Percentiles rank a stretch among this genome's conserved stretches.
These are phyloP conservation scores for Sternarchorhynchus goeldii DNA, from an alignment of 2,797 vertebrate species.

Conservation along the genomic window DNA sequence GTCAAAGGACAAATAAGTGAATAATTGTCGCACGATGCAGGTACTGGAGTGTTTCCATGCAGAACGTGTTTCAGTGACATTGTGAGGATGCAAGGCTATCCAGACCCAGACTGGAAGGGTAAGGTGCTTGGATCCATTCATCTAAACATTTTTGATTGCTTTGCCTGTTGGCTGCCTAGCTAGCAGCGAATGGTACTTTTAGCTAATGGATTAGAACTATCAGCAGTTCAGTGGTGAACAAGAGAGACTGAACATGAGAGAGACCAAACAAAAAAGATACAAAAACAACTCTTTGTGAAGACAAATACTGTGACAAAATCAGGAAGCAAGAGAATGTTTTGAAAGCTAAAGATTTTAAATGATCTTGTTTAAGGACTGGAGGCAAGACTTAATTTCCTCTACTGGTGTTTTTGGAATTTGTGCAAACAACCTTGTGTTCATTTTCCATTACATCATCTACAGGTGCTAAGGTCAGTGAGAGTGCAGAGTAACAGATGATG, in stretches of 20 bases:
- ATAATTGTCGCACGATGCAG: slow-evolving; percentile 32
- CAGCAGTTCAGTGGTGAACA: no score
- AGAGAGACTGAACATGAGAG: no score
- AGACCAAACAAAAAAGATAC: no score
- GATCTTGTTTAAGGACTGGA: background rate
- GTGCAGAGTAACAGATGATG: slow-evolving; percentile 42
- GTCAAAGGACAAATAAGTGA: slow-evolving; percentile 36
- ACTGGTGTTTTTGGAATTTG: slow-evolving; percentile 27
- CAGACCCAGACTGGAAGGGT: background rate
- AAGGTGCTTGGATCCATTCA: background rate
- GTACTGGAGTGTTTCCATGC: slow-evolving; percentile 25
- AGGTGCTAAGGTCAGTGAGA: slow-evolving; percentile 38
- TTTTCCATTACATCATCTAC: slow-evolving; percentile 17
- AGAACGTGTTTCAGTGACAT: slow-evolving; percentile 8
- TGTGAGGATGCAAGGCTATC: background rate
- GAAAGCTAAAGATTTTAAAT: no score
- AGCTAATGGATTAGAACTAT: no score
- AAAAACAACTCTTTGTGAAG: no score
- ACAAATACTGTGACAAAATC: no score
- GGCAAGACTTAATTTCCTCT: background rate
- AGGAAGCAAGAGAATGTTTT: no score
- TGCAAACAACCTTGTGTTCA: slow-evolving; percentile 26
- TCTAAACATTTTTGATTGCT: background rate
- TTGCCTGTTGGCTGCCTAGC: no score
- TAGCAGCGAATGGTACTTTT: no score